Conservation (phyloP, 1,140 invertebrate genomes). For the Gryllus bimaculatus region DNA sequence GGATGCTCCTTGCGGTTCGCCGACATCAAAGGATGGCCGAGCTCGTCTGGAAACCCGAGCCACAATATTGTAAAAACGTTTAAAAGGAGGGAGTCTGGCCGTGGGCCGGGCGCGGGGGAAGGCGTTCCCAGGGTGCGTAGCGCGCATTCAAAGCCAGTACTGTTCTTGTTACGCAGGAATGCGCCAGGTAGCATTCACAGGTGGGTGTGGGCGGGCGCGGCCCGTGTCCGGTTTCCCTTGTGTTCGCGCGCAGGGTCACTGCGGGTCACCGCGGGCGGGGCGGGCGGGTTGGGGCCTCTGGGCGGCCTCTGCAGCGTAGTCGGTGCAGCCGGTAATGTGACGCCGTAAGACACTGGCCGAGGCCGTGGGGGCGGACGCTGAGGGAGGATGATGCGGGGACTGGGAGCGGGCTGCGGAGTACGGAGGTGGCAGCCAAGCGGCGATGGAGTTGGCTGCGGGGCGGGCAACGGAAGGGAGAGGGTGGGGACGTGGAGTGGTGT, state of each 20-base stretch:
- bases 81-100: not conserved
- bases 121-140: not conserved
- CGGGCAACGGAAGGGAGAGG: too few relatives aligned
- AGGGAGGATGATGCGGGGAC: too few relatives aligned
- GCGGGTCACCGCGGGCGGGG: not conserved
- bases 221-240: not conserved
- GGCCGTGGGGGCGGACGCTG: too few relatives aligned
- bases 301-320: too few relatives aligned
- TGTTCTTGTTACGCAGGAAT: not conserved
- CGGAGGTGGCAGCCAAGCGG: too few relatives aligned
- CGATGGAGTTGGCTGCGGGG: too few relatives aligned
- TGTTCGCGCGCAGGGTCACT: not conserved
- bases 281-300: too few relatives aligned
- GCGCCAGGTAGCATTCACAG: not conserved
- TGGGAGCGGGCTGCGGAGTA: too few relatives aligned
- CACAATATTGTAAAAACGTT: constrained; percentile 5
- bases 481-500: too few relatives aligned
- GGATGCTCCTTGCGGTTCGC: not conserved
- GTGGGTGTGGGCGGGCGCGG: not conserved
- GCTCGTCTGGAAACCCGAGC: not conserved
- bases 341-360: too few relatives aligned
- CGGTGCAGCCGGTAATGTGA: too few relatives aligned
- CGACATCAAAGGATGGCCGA: not conserved
- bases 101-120: not conserved
- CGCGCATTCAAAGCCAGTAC: not conserved